Evolutionary conservation across 1,140 invertebrate species (phyloP).

Genomic region (Rhagoletis zephyria): DNA sequence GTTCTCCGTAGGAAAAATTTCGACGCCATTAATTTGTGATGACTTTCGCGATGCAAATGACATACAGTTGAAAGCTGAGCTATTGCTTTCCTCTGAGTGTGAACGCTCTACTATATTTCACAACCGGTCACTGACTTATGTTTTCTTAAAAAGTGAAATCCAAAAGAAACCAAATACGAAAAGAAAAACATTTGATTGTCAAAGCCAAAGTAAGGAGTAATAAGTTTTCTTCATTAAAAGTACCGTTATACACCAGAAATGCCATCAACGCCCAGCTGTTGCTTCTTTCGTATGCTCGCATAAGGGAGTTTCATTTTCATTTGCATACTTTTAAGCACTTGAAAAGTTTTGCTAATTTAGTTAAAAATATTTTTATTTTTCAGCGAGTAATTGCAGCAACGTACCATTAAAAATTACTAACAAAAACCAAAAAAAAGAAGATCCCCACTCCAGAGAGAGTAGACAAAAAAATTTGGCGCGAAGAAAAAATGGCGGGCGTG

Average conservation of each 20-base stretch:
- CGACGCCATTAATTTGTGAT: too few relatives aligned
- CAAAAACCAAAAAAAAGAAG: not conserved
- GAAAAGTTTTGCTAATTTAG: slow-evolving; percentile 43
- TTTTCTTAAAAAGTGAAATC: too few relatives aligned
- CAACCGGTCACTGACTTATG: not conserved
- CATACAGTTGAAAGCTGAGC: too few relatives aligned
- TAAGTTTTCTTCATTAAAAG: not conserved
- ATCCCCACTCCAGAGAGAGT: not conserved
- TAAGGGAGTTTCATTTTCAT: not conserved
- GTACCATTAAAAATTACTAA: slow-evolving; percentile 11
- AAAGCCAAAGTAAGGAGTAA: not conserved
- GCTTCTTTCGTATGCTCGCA: not conserved
- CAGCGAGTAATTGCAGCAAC: slow-evolving; percentile 7
- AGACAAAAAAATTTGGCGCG: not conserved
- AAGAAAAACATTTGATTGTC: not conserved
- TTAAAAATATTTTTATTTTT: slow-evolving; percentile 14
- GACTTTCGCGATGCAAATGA: too few relatives aligned
- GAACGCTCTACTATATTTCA: not conserved
- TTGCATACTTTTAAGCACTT: not conserved
- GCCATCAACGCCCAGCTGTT: not conserved
- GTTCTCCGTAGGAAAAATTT: too few relatives aligned
- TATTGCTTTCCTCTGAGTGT: not conserved
- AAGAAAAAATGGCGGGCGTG: not conserved
- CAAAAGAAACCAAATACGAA: too few relatives aligned
- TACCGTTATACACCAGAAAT: not conserved